These are phyloP conservation scores for Typhlomys cinereus DNA, from an alignment of 2,113 vertebrate genomes.

Conservation along the genomic window DNA sequence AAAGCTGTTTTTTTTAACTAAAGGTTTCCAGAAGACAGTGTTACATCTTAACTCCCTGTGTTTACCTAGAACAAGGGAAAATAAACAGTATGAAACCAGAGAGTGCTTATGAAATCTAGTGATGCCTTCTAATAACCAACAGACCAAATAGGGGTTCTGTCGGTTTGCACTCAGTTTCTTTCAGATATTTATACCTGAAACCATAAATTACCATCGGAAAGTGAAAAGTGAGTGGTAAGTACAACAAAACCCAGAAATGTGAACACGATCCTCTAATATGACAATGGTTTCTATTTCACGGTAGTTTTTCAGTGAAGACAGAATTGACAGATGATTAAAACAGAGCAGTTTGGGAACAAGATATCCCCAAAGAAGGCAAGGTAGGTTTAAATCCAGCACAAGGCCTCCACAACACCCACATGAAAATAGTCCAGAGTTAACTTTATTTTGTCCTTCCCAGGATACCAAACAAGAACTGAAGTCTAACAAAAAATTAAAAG, in stretches of 20 bases:
- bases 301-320: neutral
- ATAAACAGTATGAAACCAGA: neutral
- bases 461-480: conserved; percentile 24
- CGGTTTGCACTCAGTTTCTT: neutral
- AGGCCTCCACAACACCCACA: neutral
- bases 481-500: conserved; percentile 1
- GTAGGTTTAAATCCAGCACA: neutral
- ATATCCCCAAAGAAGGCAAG: neutral
- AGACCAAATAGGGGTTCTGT: neutral
- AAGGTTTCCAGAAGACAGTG: neutral
- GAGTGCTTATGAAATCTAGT: neutral
- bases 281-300: neutral
- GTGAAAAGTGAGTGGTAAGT: neutral
- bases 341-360: neutral
- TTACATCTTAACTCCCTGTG: conserved; percentile 1
- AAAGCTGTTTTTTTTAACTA: too few species aligned
- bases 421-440: conserved; percentile 28
- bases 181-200: neutral
- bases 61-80: neutral
- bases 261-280: neutral
- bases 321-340: neutral
- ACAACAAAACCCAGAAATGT: neutral
- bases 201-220: neutral
- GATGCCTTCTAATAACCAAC: neutral
- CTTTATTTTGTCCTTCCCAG: neutral